Percentiles rank a stretch among this genome's conserved stretches.
These are phyloP conservation scores for Chydorus sphaericus DNA, from an alignment of 2,888 invertebrate genomes.

Conservation along the genomic window DNA sequence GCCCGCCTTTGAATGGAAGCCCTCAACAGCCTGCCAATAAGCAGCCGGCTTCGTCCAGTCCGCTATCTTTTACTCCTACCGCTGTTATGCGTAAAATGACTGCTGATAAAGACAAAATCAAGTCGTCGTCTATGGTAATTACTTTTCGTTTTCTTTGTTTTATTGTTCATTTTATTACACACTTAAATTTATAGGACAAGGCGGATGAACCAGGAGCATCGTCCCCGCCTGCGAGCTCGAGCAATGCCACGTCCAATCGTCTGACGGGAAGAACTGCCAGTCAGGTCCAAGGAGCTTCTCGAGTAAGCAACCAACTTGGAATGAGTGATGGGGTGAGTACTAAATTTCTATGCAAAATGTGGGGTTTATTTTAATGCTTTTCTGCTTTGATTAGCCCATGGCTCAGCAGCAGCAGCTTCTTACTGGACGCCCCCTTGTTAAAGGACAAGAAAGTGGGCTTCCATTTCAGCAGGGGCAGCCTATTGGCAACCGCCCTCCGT, in stretches of 20 bases:
- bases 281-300: slow-evolving; percentile 8
- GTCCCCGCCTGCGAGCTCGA: background rate
- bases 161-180: background rate
- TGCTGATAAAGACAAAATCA: slow-evolving; percentile 55
- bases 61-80: slow-evolving; percentile 80
- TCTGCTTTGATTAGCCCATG: background rate
- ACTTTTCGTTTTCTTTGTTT: background rate
- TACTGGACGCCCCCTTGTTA: background rate
- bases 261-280: slow-evolving; percentile 6
- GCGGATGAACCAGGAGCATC: background rate
- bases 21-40: background rate
- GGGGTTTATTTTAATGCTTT: background rate
- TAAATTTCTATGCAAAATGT: background rate
- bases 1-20: background rate
- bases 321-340: background rate
- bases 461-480: slow-evolving; percentile 4
- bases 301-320: slow-evolving; percentile 9
- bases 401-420: slow-evolving; percentile 3
- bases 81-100: slow-evolving; percentile 90
- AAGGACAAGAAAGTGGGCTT: background rate
- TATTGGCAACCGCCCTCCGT: background rate
- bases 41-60: slow-evolving; percentile 37
- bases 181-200: background rate
- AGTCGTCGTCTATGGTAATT: background rate
- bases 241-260: background rate